These are phyloP conservation scores for Hesperia comma DNA, from an alignment of 2,888 invertebrate genomes.

Conservation along the genomic window DNA sequence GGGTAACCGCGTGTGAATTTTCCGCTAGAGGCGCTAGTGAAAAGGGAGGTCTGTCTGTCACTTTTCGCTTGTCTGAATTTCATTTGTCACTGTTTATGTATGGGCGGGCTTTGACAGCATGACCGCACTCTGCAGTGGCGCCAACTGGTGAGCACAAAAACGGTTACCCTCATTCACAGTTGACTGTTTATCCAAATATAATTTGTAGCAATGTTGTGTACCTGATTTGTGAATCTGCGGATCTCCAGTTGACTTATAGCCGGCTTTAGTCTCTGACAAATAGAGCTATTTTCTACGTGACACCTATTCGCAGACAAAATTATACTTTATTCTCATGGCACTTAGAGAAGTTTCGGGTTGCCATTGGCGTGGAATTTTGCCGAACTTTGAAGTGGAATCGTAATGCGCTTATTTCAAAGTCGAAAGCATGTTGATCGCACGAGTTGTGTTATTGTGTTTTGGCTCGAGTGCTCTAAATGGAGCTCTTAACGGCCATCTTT, in stretches of 20 bases:
- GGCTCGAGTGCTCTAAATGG: constrained; percentile 2
- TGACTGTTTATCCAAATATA: constrained; percentile 6
- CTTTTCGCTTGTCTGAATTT: too few relatives aligned
- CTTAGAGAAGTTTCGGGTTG: not conserved
- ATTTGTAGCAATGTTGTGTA: constrained; percentile 16
- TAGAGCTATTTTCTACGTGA: constrained; percentile 33
- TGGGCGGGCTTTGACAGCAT: too few relatives aligned
- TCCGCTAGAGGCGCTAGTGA: too few relatives aligned
- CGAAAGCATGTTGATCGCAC: constrained; percentile 20
- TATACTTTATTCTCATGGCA: constrained; percentile 13
- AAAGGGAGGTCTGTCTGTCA: too few relatives aligned
- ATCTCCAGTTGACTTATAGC: constrained; percentile 21
- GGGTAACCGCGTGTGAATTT: too few relatives aligned
- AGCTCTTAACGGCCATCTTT: constrained; percentile 11
- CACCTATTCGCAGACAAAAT: constrained; percentile 8
- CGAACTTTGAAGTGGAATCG: constrained; percentile 19
- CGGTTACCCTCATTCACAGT: too few relatives aligned
- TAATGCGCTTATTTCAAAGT: constrained; percentile 30
- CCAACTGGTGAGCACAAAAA: too few relatives aligned
- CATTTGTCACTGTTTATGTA: too few relatives aligned
- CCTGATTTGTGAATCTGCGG: constrained; percentile 22
- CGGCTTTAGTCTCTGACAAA: constrained; percentile 14
- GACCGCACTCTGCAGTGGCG: too few relatives aligned
- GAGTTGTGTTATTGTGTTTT: constrained; percentile 12
- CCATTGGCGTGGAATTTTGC: constrained; percentile 1